phyloP scores from a whole-genome alignment of 2,888 invertebrate genomes.

The Cheilosia urbana region DNA sequence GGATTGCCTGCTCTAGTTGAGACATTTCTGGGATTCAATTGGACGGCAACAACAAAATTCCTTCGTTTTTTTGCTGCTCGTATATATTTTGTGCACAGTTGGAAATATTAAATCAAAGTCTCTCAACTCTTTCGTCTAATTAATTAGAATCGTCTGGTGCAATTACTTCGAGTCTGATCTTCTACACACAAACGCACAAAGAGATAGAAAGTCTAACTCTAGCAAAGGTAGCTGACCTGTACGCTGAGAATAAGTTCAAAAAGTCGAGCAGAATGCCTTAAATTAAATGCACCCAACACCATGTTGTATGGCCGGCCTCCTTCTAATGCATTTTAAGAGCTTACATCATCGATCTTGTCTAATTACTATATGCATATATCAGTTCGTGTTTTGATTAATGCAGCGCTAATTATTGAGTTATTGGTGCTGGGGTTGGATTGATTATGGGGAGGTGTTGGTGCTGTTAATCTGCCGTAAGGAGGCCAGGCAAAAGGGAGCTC shows the following conservation, averaged over 20 bases:
- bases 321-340: constrained; percentile 51
- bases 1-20: constrained; percentile 65
- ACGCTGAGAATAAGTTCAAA: constrained; percentile 39
- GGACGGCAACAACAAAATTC: constrained; percentile 45
- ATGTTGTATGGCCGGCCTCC: not conserved
- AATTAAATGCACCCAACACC: constrained; percentile 23
- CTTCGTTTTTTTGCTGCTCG: constrained; percentile 20
- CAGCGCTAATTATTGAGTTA: constrained; percentile 69
- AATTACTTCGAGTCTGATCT: constrained; percentile 1
- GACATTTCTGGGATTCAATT: constrained; percentile 58
- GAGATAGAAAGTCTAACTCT: not conserved
- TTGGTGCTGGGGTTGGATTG: constrained; percentile 42
- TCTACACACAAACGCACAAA: not conserved
- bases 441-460: constrained; percentile 20
- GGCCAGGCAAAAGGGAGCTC: constrained; percentile 4
- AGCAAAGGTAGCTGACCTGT: constrained; percentile 65
- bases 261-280: constrained; percentile 39
- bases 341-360: constrained; percentile 75
- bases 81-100: constrained; percentile 15
- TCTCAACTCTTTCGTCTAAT: constrained; percentile 62
- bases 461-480: not conserved
- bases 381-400: constrained; percentile 72
- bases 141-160: constrained; percentile 66
- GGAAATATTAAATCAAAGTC: constrained; percentile 67
- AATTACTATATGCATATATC: constrained; percentile 69